Percentiles rank a stretch among this genome's conserved stretches.
Evolutionary conservation across 37 sponge, comb jelly and placozoan species (phyloP).

Genomic region (Hexactinellida sp.): DNA sequence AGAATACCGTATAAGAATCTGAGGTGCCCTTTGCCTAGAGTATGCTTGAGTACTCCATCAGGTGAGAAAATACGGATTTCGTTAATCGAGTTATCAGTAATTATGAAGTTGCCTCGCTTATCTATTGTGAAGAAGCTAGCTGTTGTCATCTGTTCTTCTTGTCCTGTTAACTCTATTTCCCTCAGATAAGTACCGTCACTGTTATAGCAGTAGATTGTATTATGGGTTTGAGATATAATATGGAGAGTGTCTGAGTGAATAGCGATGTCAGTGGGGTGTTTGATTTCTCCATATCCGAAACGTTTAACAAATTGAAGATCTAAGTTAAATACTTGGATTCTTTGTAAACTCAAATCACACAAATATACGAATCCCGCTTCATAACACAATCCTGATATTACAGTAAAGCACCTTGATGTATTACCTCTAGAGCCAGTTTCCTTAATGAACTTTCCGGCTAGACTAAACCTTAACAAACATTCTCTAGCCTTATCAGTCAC

Average conservation of each 20-base stretch:
- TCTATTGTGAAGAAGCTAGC: not conserved
- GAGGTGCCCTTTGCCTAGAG: not conserved
- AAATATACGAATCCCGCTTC: not conserved
- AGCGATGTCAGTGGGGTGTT: not conserved
- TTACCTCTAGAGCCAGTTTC: not conserved
- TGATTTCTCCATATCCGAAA: not conserved
- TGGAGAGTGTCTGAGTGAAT: not conserved
- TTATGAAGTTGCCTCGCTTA: not conserved
- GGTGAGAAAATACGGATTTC: constrained; percentile 7
- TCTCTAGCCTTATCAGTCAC: not conserved
- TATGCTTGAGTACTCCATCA: not conserved
- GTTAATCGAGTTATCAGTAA: not conserved
- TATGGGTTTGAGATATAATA: not conserved
- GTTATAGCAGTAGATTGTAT: not conserved
- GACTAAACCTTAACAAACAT: not conserved
- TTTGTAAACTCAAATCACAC: not conserved
- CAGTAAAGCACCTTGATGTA: not conserved
- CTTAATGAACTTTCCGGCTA: not conserved
- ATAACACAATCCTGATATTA: not conserved
- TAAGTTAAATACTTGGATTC: not conserved
- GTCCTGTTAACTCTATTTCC: not conserved
- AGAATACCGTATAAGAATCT: not conserved
- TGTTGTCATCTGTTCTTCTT: not conserved
- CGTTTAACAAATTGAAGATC: not conserved
- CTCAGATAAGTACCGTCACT: not conserved